These are phyloP conservation scores for Sebastes nivosus DNA, from an alignment of 2,797 vertebrate genomes.

Conservation along the genomic window DNA sequence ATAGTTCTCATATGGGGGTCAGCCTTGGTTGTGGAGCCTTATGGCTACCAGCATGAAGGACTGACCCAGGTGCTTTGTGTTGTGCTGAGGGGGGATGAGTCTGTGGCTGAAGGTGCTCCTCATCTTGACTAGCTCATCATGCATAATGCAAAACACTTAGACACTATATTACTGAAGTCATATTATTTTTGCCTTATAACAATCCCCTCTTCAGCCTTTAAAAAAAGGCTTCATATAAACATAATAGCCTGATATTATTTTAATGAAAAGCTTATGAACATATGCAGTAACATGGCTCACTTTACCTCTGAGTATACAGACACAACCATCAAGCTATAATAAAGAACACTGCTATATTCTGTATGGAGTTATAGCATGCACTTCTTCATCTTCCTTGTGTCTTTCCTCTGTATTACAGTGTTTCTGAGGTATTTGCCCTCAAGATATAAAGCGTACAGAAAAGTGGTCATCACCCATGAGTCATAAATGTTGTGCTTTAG, in stretches of 20 bases:
- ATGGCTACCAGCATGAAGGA: too few relatives aligned
- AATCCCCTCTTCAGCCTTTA: neutral
- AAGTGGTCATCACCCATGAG: neutral
- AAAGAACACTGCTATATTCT: neutral
- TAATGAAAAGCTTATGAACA: too few relatives aligned
- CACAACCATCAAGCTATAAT: neutral
- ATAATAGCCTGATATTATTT: neutral
- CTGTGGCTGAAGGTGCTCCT: too few relatives aligned
- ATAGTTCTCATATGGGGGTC: too few relatives aligned
- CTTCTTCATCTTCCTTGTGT: neutral
- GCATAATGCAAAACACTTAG: neutral
- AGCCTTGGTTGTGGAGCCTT: too few relatives aligned
- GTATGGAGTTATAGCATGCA: neutral
- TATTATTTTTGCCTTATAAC: neutral
- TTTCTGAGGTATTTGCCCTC: neutral
- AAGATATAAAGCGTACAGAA: neutral
- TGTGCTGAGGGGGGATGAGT: too few relatives aligned
- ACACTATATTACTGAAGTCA: neutral
- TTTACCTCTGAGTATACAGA: neutral
- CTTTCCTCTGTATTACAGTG: neutral
- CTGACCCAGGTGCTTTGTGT: too few relatives aligned
- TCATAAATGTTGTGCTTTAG: neutral
- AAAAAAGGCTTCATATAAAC: neutral
- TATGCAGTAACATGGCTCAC: neutral
- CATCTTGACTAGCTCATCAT: too few relatives aligned